These are phyloP conservation scores for Eumaeus atala DNA, from an alignment of 1,140 invertebrate genomes.

Conservation along the genomic window DNA sequence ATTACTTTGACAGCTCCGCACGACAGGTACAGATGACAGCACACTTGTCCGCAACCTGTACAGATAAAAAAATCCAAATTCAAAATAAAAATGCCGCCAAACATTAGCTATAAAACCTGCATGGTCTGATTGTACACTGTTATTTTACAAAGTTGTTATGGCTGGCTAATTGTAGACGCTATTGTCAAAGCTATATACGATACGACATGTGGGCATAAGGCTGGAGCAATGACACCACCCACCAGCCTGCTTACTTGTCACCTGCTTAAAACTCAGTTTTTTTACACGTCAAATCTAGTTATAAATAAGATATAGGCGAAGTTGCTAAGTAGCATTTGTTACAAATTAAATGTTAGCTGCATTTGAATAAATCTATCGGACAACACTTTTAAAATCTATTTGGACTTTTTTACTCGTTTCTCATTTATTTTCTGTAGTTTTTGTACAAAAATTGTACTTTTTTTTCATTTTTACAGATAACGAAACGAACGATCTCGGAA, in stretches of 20 bases:
- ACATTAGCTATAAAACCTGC: background rate
- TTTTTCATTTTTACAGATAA: slow-evolving; percentile 41
- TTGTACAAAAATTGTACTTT: slow-evolving; percentile 1
- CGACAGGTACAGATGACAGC: slow-evolving; percentile 42
- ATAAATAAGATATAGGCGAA: slow-evolving; percentile 49
- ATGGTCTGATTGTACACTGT: background rate
- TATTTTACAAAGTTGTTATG: slow-evolving; percentile 6
- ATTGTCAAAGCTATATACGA: slow-evolving; percentile 66
- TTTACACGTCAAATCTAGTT: slow-evolving; percentile 63
- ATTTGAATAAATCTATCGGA: slow-evolving; percentile 23
- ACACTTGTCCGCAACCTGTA: slow-evolving; percentile 13
- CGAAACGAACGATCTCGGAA: slow-evolving; percentile 64
- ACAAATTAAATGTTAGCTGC: slow-evolving; percentile 9
- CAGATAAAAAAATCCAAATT: background rate
- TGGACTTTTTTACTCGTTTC: slow-evolving; percentile 7
- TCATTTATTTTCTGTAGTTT: background rate
- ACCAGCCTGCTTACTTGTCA: slow-evolving; percentile 63
- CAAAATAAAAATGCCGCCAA: background rate
- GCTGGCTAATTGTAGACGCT: slow-evolving; percentile 22
- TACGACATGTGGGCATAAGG: slow-evolving; percentile 66
- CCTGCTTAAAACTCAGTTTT: slow-evolving; percentile 53
- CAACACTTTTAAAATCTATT: slow-evolving; percentile 40
- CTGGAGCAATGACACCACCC: slow-evolving; percentile 72
- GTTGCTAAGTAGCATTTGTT: slow-evolving; percentile 25
- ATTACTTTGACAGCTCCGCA: slow-evolving; percentile 67